phyloP scores from a whole-genome alignment of 2,113 vertebrate species.

The Corythoichthys intestinalis region DNA sequence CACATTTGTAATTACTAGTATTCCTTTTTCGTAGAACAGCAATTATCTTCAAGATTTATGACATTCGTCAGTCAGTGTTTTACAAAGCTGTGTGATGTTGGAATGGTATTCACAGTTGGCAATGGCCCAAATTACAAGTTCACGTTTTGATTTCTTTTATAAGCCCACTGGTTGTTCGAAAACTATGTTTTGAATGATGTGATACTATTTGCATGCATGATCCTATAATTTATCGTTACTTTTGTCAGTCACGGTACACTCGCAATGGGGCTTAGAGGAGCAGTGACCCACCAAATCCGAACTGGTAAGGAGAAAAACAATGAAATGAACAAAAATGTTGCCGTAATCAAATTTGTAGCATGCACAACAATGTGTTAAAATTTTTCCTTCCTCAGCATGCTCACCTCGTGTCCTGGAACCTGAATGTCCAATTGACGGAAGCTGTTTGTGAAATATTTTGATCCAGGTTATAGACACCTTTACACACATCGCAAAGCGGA shows the following conservation, averaged over 20 bases:
- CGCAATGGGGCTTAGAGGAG: too few species aligned
- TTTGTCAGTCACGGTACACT: too few species aligned
- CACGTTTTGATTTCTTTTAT: background rate
- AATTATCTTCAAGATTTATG: background rate
- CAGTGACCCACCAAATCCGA: too few species aligned
- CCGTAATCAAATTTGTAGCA: background rate
- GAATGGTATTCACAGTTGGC: background rate
- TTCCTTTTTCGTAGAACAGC: background rate
- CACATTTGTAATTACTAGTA: background rate
- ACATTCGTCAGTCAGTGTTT: background rate
- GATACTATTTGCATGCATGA: background rate
- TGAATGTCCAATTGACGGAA: constrained; percentile 47
- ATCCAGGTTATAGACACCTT: constrained; percentile 25
- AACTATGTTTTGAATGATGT: background rate
- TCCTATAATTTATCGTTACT: too few species aligned
- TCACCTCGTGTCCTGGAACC: constrained; percentile 14
- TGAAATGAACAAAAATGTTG: background rate
- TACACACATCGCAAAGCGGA: constrained; percentile 29
- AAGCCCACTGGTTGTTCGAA: background rate
- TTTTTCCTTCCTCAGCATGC: constrained; percentile 20
- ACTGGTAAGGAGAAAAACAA: background rate
- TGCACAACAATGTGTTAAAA: constrained; percentile 18
- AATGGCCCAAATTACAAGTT: background rate
- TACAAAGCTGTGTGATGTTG: background rate
- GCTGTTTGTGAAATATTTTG: constrained; percentile 50